Percentiles rank a stretch among this genome's conserved stretches.
Conservation (phyloP, 2,113 vertebrate genomes). For the Zapornia atra region DNA sequence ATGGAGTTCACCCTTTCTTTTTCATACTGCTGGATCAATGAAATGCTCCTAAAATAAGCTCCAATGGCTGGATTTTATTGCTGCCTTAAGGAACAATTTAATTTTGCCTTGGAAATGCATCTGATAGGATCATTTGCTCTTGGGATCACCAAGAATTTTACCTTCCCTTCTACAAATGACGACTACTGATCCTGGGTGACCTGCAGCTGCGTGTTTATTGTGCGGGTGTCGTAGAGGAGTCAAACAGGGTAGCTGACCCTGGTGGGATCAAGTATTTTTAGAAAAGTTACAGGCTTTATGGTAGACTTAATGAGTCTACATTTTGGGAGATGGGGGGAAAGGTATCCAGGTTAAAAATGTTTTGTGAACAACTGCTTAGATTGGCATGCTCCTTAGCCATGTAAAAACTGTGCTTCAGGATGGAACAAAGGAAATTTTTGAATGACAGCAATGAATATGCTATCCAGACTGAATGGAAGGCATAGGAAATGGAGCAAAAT, state of each 20-base stretch:
- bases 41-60: slow-evolving; percentile 6
- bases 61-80: not conserved
- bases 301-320: not conserved
- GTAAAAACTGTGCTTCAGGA: not conserved
- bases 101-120: slow-evolving; percentile 12
- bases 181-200: not conserved
- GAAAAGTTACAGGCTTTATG: not conserved
- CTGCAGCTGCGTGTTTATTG: not conserved
- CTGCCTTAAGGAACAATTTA: not conserved
- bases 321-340: not conserved
- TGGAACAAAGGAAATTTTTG: not conserved
- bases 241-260: not conserved
- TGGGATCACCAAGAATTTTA: not conserved
- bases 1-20: not conserved
- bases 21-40: not conserved
- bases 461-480: not conserved
- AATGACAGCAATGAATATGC: not conserved
- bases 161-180: not conserved
- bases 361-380: not conserved
- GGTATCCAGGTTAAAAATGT: not conserved
- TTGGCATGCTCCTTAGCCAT: not conserved
- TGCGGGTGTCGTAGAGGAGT: not conserved
- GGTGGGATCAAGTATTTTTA: not conserved
- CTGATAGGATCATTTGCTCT: not conserved
- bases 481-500: not conserved